Evolutionary conservation across 2,113 vertebrate genomes (phyloP), one percentile per base, ranked within the genome.

Genomic region (Nothoprocta pentlandii): DNA sequence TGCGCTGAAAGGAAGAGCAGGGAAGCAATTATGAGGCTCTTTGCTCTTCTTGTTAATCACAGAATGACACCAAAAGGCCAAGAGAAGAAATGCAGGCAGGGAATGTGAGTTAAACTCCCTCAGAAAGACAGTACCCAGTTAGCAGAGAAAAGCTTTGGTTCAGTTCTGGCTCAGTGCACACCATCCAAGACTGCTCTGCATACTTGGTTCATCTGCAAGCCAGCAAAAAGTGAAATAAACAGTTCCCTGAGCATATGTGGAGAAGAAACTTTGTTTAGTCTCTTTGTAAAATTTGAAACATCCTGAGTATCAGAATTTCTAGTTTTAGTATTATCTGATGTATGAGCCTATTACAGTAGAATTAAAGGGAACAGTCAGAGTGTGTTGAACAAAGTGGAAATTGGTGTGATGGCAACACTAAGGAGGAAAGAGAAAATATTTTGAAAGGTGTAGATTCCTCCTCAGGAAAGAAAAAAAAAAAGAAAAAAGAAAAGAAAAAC

Each of bases 31-130:
- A 62, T 2, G 1, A 30, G 16, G 42, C 76, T 80, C 23, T 64
- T 28, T 1, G 3, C 54, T 94, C 79, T 94, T 68, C 96, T 96
- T 87, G 89, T 95, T 97, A 98, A 97, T 96, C 96, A 92, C 81
- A 98, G 97, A 96, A 98, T 95, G 98, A 98, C 97, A 97, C 97
- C 97, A 97, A 97, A 97, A 98, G 98, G 97, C 97, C 92, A 71
- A 88, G 44, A 75, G 88, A 85, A 97, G 97, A 98, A 98, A 94
- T 98, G 97, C 97, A 98, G 92, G 87, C 68, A 54, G 49, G 54
- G 41, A 66, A 51, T 9, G 15, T 7, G 41, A 21, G 22, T 28
- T 12, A 1, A 39, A 3, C 51, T 78, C 30, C n/a, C 63, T 34
- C 2, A 62, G 86, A 67, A 88, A 75, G 12, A 41, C 28, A 26